Conservation (phyloP, 2,113 vertebrate genomes). For the Oceanites oceanicus region DNA sequence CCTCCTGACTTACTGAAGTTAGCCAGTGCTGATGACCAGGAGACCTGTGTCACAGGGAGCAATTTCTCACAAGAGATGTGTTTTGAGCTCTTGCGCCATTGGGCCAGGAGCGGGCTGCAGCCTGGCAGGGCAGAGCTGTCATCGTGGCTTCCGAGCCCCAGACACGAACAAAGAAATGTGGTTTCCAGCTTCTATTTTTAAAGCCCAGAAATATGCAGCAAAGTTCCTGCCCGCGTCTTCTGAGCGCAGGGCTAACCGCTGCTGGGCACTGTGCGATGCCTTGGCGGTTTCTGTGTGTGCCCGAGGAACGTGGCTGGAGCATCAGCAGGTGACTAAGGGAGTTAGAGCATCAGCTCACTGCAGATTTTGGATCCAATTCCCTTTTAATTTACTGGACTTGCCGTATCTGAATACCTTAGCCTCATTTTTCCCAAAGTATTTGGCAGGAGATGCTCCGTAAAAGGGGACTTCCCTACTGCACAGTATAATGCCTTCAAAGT, state of each 20-base stretch:
- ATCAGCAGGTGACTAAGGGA: not conserved
- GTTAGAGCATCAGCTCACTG: not conserved
- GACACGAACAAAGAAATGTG: not conserved
- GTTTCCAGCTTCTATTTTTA: slow-evolving; percentile 44
- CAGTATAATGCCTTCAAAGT: not conserved
- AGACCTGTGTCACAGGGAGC: not conserved
- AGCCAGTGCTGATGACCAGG: not conserved
- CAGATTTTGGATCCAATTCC: not conserved
- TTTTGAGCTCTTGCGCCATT: not conserved
- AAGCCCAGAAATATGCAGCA: not conserved
- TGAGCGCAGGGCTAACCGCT: not conserved
- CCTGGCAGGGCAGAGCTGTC: not conserved
- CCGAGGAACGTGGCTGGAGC: not conserved
- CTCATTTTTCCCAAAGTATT: not conserved
- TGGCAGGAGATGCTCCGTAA: not conserved
- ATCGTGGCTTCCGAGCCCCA: not conserved
- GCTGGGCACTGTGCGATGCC: not conserved
- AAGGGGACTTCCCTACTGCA: not conserved
- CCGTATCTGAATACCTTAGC: not conserved
- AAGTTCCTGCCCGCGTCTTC: not conserved
- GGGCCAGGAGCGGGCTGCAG: not conserved
- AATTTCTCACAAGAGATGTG: not conserved
- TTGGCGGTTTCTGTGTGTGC: not conserved
- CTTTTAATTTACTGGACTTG: not conserved
- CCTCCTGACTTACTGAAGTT: not conserved